Evolutionary conservation across 2,888 invertebrate species (phyloP), one percentile per base, ranked within the genome.

Genomic region (Lochmaea capreae): DNA sequence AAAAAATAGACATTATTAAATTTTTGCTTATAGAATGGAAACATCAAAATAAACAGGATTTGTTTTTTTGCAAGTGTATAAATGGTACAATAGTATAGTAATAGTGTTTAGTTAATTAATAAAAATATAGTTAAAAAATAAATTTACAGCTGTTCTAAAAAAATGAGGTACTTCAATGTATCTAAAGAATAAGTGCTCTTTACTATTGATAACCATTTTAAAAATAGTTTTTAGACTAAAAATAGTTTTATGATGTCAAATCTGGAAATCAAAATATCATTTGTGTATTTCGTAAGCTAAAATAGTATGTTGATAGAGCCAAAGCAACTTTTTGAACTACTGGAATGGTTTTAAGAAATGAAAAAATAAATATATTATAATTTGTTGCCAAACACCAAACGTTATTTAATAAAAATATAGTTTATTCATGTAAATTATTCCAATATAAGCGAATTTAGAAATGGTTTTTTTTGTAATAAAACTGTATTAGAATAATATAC

Each of bases 401-500:
- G 0, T 43, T 11, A 12, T 46, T 46, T 12, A 46, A 46, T 46
- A 46, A 46, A 46, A 12, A 12, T 46, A 46, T 11, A 46, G 43
- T 11, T 43, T 14, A 12, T 46, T 11, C 14, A 39, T 39, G 33
- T 39, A 39, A 39, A 39, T 39, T 39, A 39, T 46, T 46, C 1
- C 4, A 46, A 39, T 39, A 39, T 39, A 39, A 46, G 11, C 12
- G 3, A 54, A 9, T 10, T 54, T 54, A 43, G 43, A 43, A 43
- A 43, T 43, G 11, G 33, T 39, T 8, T 16, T 16, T 54, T 16
- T 54, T 18, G 1, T 5, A 9, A 39, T 54, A 16, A 49, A 49
- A 49, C n/a, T 18, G 11, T 39, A 14, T 33, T 46, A 46, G n/a
- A 65, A 79, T n/a, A n/a, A n/a, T 86, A 89, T 87, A 97, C 97